phyloP scores from a whole-genome alignment of 2,113 vertebrate genomes.

The Atrichornis clamosus region DNA sequence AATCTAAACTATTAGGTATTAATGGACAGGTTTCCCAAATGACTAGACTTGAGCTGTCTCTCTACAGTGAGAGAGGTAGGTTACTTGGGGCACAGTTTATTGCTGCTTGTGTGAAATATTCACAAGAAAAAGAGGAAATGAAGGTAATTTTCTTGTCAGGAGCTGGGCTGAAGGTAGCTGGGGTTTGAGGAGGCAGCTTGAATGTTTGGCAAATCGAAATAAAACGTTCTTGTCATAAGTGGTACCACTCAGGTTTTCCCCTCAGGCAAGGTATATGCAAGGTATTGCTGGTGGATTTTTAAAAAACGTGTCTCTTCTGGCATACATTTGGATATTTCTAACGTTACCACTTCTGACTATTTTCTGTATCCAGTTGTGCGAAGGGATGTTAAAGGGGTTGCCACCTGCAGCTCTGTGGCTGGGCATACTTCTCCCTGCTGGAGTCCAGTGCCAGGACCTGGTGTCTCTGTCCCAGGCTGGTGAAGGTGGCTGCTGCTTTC shows the following conservation, averaged over 20 bases:
- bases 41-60: background rate
- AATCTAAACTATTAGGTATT: background rate
- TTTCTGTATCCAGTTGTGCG: background rate
- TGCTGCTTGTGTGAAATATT: background rate
- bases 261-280: background rate
- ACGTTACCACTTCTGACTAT: background rate
- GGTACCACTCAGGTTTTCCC: background rate
- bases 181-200: background rate
- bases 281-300: background rate
- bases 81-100: background rate
- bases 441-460: accelerated
- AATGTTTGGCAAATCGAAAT: background rate
- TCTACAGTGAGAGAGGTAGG: background rate
- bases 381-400: background rate
- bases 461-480: background rate
- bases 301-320: background rate
- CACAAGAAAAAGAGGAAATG: background rate
- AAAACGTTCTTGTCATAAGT: background rate
- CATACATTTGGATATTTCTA: background rate
- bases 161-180: background rate
- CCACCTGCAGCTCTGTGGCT: background rate
- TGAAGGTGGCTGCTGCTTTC: background rate
- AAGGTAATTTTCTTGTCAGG: background rate
- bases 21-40: background rate
- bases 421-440: background rate